These are phyloP conservation scores for Umimayanthus chanpuru DNA, from an alignment of 92 coral and sea anemone genomes.

Conservation along the genomic window DNA sequence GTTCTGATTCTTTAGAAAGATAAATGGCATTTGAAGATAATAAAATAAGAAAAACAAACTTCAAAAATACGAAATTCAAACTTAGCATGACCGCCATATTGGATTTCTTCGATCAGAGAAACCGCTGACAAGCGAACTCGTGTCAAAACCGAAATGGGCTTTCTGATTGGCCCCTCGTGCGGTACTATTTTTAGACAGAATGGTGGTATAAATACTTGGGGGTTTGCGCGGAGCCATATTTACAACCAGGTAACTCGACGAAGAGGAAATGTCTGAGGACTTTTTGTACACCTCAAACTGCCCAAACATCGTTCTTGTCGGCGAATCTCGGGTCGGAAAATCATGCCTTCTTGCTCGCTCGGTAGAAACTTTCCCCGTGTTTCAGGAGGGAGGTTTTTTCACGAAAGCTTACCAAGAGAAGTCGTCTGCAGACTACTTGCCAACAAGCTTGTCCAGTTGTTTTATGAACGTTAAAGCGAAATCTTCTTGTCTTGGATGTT, in stretches of 20 bases:
- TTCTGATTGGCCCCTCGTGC: background rate
- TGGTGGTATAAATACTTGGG: background rate
- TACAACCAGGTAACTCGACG: background rate
- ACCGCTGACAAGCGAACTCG: background rate
- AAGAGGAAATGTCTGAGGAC: constrained; percentile 9
- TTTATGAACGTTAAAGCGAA: constrained; percentile 55
- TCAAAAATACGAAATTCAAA: background rate
- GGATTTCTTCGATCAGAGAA: background rate
- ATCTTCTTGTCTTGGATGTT: constrained; percentile 33
- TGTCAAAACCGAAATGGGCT: background rate
- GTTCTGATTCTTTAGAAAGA: background rate
- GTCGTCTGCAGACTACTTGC: constrained; percentile 33
- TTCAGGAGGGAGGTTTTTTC: constrained; percentile 54
- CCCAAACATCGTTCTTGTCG: constrained; percentile 72
- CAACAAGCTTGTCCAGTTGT: constrained; percentile 51
- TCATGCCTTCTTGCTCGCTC: constrained; percentile 68
- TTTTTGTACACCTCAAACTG: constrained; percentile 25
- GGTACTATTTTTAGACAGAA: constrained; percentile 11
- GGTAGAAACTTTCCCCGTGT: constrained; percentile 61
- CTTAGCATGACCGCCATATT: constrained; percentile 1
- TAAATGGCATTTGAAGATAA: background rate
- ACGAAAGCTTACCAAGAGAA: constrained; percentile 54
- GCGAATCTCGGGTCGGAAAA: constrained; percentile 77
- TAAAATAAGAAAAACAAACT: constrained; percentile 7
- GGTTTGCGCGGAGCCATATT: background rate